Base-by-base conservation (phyloP, 2,113 vertebrate genomes). In the Fregata magnificens region DNA sequence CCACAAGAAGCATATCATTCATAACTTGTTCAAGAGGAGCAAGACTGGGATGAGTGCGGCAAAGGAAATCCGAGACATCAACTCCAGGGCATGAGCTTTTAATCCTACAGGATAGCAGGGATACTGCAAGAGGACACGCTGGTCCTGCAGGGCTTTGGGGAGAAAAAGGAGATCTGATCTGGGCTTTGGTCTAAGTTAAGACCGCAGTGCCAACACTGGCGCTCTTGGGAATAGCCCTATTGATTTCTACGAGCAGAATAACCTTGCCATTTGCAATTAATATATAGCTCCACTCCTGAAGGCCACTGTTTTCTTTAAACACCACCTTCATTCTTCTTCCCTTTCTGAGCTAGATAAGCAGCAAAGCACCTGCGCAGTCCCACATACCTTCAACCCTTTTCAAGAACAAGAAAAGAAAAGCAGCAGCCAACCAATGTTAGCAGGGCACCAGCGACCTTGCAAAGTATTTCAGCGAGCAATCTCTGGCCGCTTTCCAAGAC, bases 21-120 rank as follows among this genome's bases (percentile, higher is more conserved):
- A 11, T 19, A 25, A 13, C 22, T 18, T 34, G 29, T 52, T 19
- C 56, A 55, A 50, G 12, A 9, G 42, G 25, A 77, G 29, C n/a
- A 81, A 28, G 58, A 45, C 0, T 7, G 58, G 42, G 42, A 42
- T 16, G 13, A 70, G 16, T 1, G 0, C 13, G 29, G 55, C 70
- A 28, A 65, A 77, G 58, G 17, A 45, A 44, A 59, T 13, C 38
- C 10, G 26, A 59, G 38, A 9, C 10, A 63, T 6, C 18, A 53
- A 21, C 20, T 11, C 45, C 9, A 53, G 2, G 29, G 7, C 25
- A 36, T 1, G 17, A 86, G 38, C 25, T 45, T 81, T 52, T 38
- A 74, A 89, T 12, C 32, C 13, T 12, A 8, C 13, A 29, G 47
- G 19, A 53, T 25, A 62, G 45, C 13, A 38, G 22, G 3, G n/a